Conservation (phyloP, 2,888 invertebrate genomes). For the Branchipolynoe longqiensis region DNA sequence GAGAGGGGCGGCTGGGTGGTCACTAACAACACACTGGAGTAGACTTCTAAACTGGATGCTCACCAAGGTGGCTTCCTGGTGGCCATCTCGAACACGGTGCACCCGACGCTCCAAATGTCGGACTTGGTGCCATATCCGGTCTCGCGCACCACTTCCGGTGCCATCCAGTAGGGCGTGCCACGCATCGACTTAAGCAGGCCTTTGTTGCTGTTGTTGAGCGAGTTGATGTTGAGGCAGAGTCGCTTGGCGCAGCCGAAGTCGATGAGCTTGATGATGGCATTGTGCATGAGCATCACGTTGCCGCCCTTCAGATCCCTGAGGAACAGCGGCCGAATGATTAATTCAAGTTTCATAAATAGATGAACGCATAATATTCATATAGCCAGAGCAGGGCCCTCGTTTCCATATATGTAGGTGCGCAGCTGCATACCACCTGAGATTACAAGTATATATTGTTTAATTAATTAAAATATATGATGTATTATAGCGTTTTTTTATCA, state of each 20-base stretch:
- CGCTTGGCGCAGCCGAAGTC: constrained; percentile 83
- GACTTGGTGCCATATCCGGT: constrained; percentile 82
- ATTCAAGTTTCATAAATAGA: no score
- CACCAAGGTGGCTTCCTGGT: constrained; percentile 81
- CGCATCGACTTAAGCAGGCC: constrained; percentile 81
- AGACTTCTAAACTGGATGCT: no score
- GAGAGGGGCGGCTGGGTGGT: no score
- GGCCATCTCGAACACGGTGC: constrained; percentile 82
- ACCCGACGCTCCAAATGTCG: constrained; percentile 82
- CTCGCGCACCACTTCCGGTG: constrained; percentile 82
- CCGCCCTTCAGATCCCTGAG: constrained; percentile 82
- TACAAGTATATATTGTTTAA: no score
- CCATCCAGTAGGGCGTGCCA: constrained; percentile 83
- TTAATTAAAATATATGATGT: no score
- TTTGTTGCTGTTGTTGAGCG: constrained; percentile 65
- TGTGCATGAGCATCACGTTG: constrained; percentile 82
- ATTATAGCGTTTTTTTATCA: no score
- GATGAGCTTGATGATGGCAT: constrained; percentile 81
- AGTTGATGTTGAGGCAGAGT: constrained; percentile 77
- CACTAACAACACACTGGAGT: no score
- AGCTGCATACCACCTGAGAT: no score
- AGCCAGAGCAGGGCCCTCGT: no score
- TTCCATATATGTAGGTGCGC: no score
- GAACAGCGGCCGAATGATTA: no score
- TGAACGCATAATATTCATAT: no score